Evolutionary conservation across 2,888 invertebrate genomes (phyloP), one percentile per base, ranked within the genome.

Genomic region (Meteorus colon): DNA sequence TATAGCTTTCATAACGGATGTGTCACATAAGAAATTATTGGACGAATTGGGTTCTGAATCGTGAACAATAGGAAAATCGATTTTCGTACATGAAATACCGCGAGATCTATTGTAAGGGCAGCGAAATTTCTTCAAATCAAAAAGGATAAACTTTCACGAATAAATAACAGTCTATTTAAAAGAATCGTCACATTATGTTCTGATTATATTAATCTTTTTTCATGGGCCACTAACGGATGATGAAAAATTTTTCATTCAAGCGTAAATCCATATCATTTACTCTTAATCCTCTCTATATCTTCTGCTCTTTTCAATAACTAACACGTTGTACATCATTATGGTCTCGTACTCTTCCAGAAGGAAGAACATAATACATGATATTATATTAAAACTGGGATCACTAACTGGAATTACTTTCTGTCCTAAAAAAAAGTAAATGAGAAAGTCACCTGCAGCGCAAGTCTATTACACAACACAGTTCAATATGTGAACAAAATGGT

Each of bases 11-110:
- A 31, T 34, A 65, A 62, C 41, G 31, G 67, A 59, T 45, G 34
- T 51, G 68, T 68, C 72, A 76, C 67, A 60, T 55, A 16, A 27
- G 55, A 73, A 51, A 73, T 75, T 71, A 68, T 72, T 19, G 72
- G 59, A 68, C 51, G 67, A 76, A 76, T 76, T 76, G 62, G 63
- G 48, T 76, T 70, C 72, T 68, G 4, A 71, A 72, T 19, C 34
- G 60, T 31, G 60, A 67, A 67, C 68, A 68, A 72, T 55, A 31
- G 45, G 4, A 48, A 48, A 4, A 48, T 48, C 16, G 4, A 48
- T 16, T 2, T 10, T 41, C 8, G 12, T 41, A 2, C 8, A 41
- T 41, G 8, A 41, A 41, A 41, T 41, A 12, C 12, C 41, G 12
- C 12, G 1, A 41, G 12, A 41, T 41, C 41, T 8, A 12, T 0